phyloP scores from a whole-genome alignment of 2,113 vertebrate genomes.

The Ptyas mucosa region DNA sequence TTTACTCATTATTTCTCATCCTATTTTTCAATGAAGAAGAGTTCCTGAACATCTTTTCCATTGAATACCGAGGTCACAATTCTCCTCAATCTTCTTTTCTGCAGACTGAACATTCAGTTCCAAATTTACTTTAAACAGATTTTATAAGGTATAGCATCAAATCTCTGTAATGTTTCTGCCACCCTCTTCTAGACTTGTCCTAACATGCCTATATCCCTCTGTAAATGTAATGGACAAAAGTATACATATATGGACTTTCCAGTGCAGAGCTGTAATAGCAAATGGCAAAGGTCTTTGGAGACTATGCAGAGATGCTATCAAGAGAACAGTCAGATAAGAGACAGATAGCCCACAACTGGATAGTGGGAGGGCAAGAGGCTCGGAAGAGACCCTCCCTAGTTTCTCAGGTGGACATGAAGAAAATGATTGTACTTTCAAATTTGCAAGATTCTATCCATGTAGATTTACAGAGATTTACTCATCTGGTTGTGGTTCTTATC shows the following conservation, averaged over 20 bases:
- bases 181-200: neutral
- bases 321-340: neutral
- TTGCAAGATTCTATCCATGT: neutral
- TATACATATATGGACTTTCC: neutral
- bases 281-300: neutral
- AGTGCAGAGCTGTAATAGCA: neutral
- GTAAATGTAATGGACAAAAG: neutral
- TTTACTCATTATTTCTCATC: neutral
- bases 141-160: neutral
- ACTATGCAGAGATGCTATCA: neutral
- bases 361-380: neutral
- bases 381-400: neutral
- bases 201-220: neutral
- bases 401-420: neutral
- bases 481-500: neutral
- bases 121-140: neutral
- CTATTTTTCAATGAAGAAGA: neutral
- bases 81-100: neutral
- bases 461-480: neutral
- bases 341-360: neutral
- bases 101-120: neutral
- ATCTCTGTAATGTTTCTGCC: neutral
- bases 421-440: neutral
- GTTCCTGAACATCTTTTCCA: neutral
- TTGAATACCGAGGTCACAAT: neutral